Percentiles rank a stretch among this genome's conserved stretches.
Conservation (phyloP, 2,113 vertebrate genomes). For the Podilymbus podiceps region DNA sequence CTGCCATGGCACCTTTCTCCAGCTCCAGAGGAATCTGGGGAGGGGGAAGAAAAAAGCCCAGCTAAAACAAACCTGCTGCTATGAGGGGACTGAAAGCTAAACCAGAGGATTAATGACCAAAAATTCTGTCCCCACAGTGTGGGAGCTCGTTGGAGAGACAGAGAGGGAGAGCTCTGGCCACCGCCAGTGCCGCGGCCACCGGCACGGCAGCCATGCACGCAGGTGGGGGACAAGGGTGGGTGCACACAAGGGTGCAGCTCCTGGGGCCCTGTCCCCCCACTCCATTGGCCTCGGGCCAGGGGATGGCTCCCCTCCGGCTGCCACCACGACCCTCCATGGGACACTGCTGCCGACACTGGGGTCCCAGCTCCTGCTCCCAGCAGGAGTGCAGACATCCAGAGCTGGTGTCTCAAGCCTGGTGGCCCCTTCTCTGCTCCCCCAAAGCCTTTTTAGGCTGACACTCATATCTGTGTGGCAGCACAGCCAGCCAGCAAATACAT, state of each 20-base stretch:
- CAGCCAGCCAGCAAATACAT: neutral
- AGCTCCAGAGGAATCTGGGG: neutral
- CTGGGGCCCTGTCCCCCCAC: neutral
- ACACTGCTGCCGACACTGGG: neutral
- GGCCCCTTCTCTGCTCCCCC: neutral
- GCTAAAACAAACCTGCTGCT: neutral
- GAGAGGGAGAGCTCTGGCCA: neutral
- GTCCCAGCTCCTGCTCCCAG: neutral
- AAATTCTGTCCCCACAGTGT: neutral
- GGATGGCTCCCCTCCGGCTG: accelerated
- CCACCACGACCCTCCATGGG: neutral
- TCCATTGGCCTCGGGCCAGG: accelerated
- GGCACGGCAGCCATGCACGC: neutral
- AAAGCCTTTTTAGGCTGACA: neutral
- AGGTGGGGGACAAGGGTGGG: neutral
- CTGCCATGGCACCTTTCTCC: neutral
- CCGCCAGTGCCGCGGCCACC: neutral
- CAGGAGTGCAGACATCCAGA: neutral
- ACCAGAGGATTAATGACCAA: neutral
- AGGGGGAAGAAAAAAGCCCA: neutral
- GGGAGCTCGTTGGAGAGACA: neutral
- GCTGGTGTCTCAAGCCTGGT: accelerated
- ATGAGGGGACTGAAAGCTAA: neutral
- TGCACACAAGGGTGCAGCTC: neutral
- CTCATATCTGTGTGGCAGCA: neutral